Evolutionary conservation across 2,888 invertebrate genomes (phyloP).

Genomic region (Apodemia hepburni): DNA sequence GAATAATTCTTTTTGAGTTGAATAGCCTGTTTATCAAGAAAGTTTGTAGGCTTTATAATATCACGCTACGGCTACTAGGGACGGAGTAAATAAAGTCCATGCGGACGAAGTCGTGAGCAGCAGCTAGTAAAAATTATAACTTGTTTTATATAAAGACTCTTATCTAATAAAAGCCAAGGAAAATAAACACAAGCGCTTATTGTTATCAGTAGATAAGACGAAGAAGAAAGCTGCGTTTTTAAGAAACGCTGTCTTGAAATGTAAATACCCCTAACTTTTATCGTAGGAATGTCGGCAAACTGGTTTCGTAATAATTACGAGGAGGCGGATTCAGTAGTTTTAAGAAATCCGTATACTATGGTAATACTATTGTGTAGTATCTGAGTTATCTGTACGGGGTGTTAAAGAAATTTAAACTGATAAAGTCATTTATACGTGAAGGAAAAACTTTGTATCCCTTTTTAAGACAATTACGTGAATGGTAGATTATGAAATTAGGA

Average conservation of each 20-base stretch:
- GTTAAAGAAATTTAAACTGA: neutral
- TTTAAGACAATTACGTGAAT: too few relatives aligned
- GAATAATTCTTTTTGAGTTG: too few relatives aligned
- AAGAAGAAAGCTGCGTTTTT: neutral
- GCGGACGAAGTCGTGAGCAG: too few relatives aligned
- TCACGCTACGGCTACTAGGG: too few relatives aligned
- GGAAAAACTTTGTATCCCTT: too few relatives aligned
- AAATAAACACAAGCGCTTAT: neutral
- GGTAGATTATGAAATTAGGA: too few relatives aligned
- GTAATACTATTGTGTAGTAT: neutral
- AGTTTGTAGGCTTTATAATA: too few relatives aligned
- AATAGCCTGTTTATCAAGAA: too few relatives aligned
- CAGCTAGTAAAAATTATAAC: too few relatives aligned
- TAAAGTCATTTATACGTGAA: neutral
- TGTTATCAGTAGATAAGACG: neutral
- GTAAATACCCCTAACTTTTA: slow-evolving; percentile 14
- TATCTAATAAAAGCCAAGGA: neutral
- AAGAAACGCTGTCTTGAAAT: slow-evolving; percentile 8
- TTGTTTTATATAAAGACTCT: neutral
- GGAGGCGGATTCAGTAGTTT: neutral
- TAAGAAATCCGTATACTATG: slow-evolving; percentile 11
- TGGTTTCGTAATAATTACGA: slow-evolving; percentile 6
- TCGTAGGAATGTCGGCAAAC: slow-evolving; percentile 11
- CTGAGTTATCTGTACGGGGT: neutral
- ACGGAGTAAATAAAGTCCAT: too few relatives aligned